phyloP scores from a whole-genome alignment of 2,113 vertebrate species.

The Myrmecophaga tridactyla region DNA sequence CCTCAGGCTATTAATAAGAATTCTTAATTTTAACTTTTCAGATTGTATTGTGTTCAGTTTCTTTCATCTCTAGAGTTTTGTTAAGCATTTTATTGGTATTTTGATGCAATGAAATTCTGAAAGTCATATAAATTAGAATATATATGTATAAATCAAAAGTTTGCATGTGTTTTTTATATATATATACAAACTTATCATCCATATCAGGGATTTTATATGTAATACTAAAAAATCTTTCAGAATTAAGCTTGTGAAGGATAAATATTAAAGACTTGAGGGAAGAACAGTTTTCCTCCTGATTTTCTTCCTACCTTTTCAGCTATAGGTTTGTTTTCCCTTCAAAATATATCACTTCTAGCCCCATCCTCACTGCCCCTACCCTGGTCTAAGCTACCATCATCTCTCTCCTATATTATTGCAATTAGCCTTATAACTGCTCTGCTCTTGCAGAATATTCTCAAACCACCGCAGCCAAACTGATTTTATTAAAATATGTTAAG shows the following conservation, averaged over 20 bases:
- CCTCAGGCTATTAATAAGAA: constrained; percentile 12
- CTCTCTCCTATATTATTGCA: neutral
- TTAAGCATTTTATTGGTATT: constrained; percentile 15
- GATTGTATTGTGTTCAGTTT: neutral
- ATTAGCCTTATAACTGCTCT: neutral
- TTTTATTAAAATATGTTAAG: neutral
- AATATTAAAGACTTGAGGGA: neutral
- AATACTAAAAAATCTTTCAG: neutral
- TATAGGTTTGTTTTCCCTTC: neutral
- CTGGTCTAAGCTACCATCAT: neutral
- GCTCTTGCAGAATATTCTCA: neutral
- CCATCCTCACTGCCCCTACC: neutral
- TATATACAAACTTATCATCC: neutral
- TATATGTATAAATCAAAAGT: neutral
- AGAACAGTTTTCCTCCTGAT: neutral
- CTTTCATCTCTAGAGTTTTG: neutral
- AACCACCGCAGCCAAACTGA: neutral
- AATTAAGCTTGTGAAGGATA: neutral
- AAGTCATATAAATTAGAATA: neutral
- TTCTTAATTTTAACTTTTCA: constrained; percentile 49
- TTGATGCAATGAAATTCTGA: constrained; percentile 8
- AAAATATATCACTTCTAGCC: neutral
- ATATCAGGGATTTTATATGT: neutral
- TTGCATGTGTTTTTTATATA: neutral
- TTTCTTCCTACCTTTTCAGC: neutral